A percentile compares a stretch with the other conserved stretches of the same genome.
Conservation (phyloP, 2,113 vertebrate species). For the Oncorhynchus mykiss region DNA sequence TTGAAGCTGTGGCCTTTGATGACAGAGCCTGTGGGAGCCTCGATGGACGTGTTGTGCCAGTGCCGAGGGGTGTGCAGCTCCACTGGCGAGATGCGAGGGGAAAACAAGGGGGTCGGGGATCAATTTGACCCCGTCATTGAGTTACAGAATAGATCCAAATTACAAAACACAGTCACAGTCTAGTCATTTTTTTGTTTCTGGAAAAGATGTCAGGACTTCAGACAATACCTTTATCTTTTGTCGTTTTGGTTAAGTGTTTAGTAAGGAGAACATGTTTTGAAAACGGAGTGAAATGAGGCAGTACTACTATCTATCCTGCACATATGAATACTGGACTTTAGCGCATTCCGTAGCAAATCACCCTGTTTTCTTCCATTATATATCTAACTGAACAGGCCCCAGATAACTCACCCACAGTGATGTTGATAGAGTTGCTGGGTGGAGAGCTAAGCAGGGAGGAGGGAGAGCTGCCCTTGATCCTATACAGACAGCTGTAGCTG, state of each 20-base stretch:
- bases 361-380: too few species aligned
- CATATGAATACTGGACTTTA: too few species aligned
- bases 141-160: not conserved
- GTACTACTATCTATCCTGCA: too few species aligned
- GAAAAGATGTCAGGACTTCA: too few species aligned
- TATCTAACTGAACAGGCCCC: too few species aligned
- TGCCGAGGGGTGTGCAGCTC: conserved; percentile 75
- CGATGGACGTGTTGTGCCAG: conserved; percentile 74
- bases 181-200: too few species aligned
- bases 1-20: conserved; percentile 71
- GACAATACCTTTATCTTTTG: too few species aligned
- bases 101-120: not conserved
- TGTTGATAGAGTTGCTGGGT: conserved; percentile 70
- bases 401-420: conserved; percentile 70
- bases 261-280: too few species aligned
- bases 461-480: conserved; percentile 55
- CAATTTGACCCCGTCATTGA: not conserved
- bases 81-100: conserved; percentile 44
- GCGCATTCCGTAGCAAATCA: too few species aligned
- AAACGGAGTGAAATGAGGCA: too few species aligned
- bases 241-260: not conserved
- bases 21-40: conserved; percentile 67
- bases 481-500: conserved; percentile 74
- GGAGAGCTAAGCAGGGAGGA: conserved; percentile 62
- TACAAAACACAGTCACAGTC: not conserved